These are phyloP conservation scores for Boloria selene DNA, from an alignment of 2,888 invertebrate species.

Conservation along the genomic window DNA sequence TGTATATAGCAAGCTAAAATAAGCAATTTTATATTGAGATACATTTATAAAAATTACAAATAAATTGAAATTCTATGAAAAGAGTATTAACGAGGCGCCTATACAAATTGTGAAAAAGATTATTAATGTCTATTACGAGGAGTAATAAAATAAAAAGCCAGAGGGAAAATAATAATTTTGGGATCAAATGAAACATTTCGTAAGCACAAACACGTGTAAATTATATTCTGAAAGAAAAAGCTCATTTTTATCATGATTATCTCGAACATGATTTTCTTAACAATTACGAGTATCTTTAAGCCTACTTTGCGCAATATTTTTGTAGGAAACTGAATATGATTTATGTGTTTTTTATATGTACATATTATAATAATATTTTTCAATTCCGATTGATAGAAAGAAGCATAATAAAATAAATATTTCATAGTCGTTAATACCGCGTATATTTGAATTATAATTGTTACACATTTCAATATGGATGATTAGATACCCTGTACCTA, in stretches of 20 bases:
- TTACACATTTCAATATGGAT: too few relatives aligned
- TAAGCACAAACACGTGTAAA: not conserved
- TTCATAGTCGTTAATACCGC: too few relatives aligned
- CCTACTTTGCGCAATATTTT: not conserved
- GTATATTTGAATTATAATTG: too few relatives aligned
- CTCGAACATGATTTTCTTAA: too few relatives aligned
- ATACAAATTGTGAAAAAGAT: not conserved
- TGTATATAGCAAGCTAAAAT: not conserved
- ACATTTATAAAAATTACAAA: not conserved
- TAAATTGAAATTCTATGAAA: not conserved
- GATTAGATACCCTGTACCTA: too few relatives aligned
- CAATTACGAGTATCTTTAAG: too few relatives aligned
- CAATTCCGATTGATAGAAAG: too few relatives aligned
- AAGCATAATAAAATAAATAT: too few relatives aligned
- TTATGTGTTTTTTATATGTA: too few relatives aligned
- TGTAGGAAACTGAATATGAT: not conserved
- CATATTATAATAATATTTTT: too few relatives aligned
- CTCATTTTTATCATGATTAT: too few relatives aligned
- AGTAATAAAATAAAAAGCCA: not conserved
- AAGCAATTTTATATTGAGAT: conserved; percentile 12
- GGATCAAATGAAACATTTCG: not conserved
- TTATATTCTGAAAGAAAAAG: too few relatives aligned
- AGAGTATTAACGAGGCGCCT: not conserved
- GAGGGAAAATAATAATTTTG: not conserved
- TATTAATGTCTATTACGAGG: conserved; percentile 7